Percentiles rank a stretch among this genome's conserved stretches.
phyloP scores from a whole-genome alignment of 1,140 invertebrate species.

The Trinorchestia longiramus region DNA sequence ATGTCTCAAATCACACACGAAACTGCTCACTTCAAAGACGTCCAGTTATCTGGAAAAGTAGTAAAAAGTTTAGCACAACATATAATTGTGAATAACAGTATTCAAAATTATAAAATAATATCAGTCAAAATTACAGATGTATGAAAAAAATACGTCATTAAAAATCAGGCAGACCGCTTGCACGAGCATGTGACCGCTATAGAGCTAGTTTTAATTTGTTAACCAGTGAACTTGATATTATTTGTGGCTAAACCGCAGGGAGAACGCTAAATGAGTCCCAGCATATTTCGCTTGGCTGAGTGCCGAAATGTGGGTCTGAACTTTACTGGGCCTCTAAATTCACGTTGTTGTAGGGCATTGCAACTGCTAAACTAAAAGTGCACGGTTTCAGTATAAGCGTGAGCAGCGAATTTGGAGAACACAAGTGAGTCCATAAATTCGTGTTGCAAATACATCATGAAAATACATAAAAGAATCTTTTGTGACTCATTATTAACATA shows the following conservation, averaged over 20 bases:
- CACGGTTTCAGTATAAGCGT: background rate
- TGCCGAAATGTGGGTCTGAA: background rate
- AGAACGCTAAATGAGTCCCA: background rate
- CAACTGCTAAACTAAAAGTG: background rate
- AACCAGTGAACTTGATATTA: background rate
- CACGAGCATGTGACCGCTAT: background rate
- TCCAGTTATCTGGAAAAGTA: background rate
- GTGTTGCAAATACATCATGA: background rate
- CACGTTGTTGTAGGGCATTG: background rate
- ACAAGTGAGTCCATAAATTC: background rate
- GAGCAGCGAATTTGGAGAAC: background rate
- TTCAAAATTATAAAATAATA: background rate
- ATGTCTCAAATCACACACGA: background rate
- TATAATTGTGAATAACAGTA: background rate
- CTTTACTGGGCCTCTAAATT: background rate
- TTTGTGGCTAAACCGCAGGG: background rate
- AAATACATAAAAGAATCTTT: background rate
- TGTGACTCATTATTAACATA: background rate
- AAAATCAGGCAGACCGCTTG: background rate
- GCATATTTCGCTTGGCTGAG: background rate
- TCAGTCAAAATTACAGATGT: background rate
- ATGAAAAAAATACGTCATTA: background rate
- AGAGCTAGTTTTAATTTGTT: background rate
- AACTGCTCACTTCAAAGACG: background rate
- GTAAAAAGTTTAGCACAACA: background rate